Percentiles rank a stretch among this genome's conserved stretches.
These are phyloP conservation scores for Desmodus rotundus DNA, from an alignment of 2,113 vertebrate species.

Conservation along the genomic window DNA sequence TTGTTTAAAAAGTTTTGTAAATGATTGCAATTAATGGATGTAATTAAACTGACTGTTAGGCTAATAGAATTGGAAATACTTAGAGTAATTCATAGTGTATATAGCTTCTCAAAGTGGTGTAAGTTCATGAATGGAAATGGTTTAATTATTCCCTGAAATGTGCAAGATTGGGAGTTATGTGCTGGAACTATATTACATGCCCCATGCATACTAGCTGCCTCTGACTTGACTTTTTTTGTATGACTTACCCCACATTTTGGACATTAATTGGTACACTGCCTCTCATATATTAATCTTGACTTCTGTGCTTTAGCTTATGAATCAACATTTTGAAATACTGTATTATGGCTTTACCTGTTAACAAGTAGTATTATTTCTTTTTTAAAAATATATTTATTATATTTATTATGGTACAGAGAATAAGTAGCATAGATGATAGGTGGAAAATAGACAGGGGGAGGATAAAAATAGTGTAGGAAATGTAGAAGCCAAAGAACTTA, in stretches of 20 bases:
- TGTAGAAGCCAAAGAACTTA: no score
- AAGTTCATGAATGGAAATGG: not conserved
- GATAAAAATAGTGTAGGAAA: no score
- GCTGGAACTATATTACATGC: not conserved
- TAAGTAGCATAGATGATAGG: no score
- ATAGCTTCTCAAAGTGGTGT: not conserved
- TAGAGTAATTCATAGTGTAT: not conserved
- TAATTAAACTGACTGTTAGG: not conserved
- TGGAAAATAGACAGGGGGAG: no score
- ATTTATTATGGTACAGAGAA: no score
- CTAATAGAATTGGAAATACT: not conserved
- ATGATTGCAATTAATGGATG: not conserved
- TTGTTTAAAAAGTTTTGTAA: constrained; percentile 35
- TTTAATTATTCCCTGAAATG: not conserved
- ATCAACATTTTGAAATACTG: not conserved
- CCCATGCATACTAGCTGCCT: not conserved
- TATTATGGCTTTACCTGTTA: not conserved
- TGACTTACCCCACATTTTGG: not conserved
- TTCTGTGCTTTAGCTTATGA: not conserved
- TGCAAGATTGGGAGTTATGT: not conserved
- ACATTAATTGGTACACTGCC: not conserved
- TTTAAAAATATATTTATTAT: no score
- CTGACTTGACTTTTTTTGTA: not conserved
- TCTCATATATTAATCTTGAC: not conserved
- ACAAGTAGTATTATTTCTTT: constrained; percentile 22